phyloP scores from a whole-genome alignment of 2,888 invertebrate genomes.

The Ennomos erosarius region DNA sequence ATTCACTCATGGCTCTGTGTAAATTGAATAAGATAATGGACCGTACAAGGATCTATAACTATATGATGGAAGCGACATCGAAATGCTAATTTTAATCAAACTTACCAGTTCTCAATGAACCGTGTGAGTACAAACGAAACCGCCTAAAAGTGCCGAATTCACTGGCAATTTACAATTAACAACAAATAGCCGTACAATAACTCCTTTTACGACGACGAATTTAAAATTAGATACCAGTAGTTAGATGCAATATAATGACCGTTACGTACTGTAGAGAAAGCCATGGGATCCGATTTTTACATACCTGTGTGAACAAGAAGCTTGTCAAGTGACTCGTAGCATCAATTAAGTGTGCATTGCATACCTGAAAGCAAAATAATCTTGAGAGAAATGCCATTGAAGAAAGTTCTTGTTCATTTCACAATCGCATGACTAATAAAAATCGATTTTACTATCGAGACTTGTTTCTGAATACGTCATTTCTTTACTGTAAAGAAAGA shows the following conservation, averaged over 20 bases:
- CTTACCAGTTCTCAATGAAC: constrained; percentile 38
- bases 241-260: constrained; percentile 40
- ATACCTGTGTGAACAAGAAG: constrained; percentile 15
- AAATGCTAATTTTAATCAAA: constrained; percentile 51
- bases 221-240: constrained; percentile 46
- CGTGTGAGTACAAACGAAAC: constrained; percentile 26
- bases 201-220: constrained; percentile 41
- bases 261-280: constrained; percentile 39
- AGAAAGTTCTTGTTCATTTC: constrained; percentile 10
- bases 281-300: constrained; percentile 23
- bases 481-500: background rate
- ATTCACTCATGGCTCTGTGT: constrained; percentile 63
- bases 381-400: constrained; percentile 25
- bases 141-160: constrained; percentile 34
- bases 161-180: constrained; percentile 39
- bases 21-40: constrained; percentile 82
- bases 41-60: constrained; percentile 53
- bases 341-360: constrained; percentile 24
- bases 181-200: constrained; percentile 39
- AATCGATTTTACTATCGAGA: too few species aligned
- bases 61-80: constrained; percentile 48
- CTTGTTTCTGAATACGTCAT: too few species aligned
- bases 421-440: too few species aligned
- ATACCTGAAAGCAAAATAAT: constrained; percentile 19
- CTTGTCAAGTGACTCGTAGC: constrained; percentile 15